Evolutionary conservation across 2,797 vertebrate species (phyloP), one percentile per base, ranked within the genome.

Genomic region (Erethizon dorsatum): DNA sequence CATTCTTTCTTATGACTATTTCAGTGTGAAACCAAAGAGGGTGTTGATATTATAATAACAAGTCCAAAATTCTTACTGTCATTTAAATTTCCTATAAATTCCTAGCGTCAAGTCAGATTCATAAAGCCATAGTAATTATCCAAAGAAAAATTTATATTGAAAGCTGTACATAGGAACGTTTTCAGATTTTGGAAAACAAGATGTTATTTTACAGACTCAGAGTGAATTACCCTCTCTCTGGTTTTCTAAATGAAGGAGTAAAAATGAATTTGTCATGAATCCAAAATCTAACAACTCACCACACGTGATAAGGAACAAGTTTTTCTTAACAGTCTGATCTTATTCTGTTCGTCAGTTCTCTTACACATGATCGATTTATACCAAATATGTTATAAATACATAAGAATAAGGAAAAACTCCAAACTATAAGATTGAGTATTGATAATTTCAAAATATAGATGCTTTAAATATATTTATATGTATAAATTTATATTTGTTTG

Each of bases 241-340:
- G 56, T 91, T 69, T 28, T 89, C 31, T 31, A 67, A 47, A 47
- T 91, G 86, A 26, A 82, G 4, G 28, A 84, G 57, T 54, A 17
- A 85, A 86, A 13, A 61, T 79, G 13, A 86, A 54, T 87, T 50
- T 17, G 10, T 84, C 6, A 57, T 56, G 80, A 89, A 89, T 67
- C 17, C 31, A 84, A 57, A 80, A 59, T 67, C 41, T 92, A 59
- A 79, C 6, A 88, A 57, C 52, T 90, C 31, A 61, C 1, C 86
- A 17, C 6, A 65, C 28, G 52, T 9, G 26, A 79, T 77, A 71
- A 54, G 91, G 14, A 90, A 82, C 6, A 89, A 22, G 7, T 61
- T 91, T 96, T 92, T 56, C 37, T 67, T n/a, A n/a, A 18, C 63
- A 88, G 22, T 57, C 5, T 84, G 50, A 56, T 90, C 63, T 88